phyloP scores from a whole-genome alignment of 2,888 invertebrate species.

The Rhaphigaster nebulosa region DNA sequence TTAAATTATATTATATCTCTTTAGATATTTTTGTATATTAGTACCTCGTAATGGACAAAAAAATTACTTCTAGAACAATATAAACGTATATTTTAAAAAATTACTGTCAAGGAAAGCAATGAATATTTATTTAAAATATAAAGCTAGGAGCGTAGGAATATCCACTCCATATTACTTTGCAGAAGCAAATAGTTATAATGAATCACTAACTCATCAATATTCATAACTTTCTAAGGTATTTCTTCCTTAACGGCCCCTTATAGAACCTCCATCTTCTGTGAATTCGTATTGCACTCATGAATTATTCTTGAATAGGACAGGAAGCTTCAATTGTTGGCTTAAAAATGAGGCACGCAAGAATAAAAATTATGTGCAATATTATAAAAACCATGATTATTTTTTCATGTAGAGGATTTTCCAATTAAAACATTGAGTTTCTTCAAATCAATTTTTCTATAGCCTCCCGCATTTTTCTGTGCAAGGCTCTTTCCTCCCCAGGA shows the following conservation, averaged over 20 bases:
- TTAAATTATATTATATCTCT: too few species aligned
- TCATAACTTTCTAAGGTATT: constrained; percentile 8
- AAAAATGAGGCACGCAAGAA: neutral
- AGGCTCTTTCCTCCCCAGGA: neutral
- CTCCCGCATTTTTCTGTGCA: neutral
- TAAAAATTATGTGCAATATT: neutral
- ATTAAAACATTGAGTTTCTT: neutral
- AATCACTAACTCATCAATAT: constrained; percentile 39
- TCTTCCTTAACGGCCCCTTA: constrained; percentile 25
- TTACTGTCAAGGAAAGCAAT: too few species aligned
- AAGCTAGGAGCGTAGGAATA: neutral
- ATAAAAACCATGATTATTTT: neutral
- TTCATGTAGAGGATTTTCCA: neutral
- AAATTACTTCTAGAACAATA: too few species aligned
- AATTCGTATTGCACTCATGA: neutral
- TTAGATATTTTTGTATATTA: too few species aligned
- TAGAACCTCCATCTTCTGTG: neutral
- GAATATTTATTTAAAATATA: neutral
- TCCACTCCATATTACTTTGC: neutral
- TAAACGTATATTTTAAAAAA: too few species aligned
- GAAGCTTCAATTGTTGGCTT: neutral
- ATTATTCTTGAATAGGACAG: neutral
- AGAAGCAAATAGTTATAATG: neutral
- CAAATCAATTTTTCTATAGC: neutral
- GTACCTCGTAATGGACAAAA: too few species aligned